A percentile compares a stretch with the other conserved stretches of the same genome.
These are phyloP conservation scores for Ceriagrion tenellum DNA, from an alignment of 2,888 invertebrate genomes.

Conservation along the genomic window DNA sequence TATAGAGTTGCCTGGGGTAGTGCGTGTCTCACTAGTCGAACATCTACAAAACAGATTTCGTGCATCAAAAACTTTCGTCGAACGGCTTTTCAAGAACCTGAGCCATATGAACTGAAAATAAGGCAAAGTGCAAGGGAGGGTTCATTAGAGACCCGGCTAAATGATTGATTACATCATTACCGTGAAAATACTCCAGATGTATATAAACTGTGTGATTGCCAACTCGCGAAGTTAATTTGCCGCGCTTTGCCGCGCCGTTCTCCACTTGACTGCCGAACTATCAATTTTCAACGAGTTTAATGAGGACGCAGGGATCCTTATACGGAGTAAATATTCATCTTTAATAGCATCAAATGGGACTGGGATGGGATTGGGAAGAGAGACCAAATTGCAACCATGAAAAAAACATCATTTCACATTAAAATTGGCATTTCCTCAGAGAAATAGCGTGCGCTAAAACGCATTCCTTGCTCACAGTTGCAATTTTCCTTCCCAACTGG, in stretches of 20 bases:
- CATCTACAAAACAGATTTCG: no score
- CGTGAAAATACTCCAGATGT: not conserved
- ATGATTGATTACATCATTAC: not conserved
- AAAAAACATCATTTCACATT: not conserved
- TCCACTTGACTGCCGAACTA: not conserved
- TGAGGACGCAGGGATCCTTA: not conserved
- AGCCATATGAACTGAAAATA: no score
- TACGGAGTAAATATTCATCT: not conserved
- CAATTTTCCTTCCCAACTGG: not conserved
- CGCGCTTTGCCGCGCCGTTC: no score
- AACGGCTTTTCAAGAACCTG: no score
- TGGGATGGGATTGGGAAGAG: no score
- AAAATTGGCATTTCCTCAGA: not conserved
- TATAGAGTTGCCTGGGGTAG: no score
- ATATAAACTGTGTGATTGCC: not conserved
- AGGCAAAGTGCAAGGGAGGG: not conserved
- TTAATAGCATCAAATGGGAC: not conserved
- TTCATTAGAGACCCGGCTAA: not conserved
- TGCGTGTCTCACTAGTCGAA: no score
- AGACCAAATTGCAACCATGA: not conserved
- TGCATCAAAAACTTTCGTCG: no score
- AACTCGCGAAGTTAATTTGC: not conserved
- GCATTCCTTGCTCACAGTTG: not conserved
- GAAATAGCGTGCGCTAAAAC: not conserved
- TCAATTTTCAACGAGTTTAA: not conserved